These are phyloP conservation scores for Zaprionus kolodkinae DNA, from an alignment of 1,140 invertebrate genomes.

Conservation along the genomic window DNA sequence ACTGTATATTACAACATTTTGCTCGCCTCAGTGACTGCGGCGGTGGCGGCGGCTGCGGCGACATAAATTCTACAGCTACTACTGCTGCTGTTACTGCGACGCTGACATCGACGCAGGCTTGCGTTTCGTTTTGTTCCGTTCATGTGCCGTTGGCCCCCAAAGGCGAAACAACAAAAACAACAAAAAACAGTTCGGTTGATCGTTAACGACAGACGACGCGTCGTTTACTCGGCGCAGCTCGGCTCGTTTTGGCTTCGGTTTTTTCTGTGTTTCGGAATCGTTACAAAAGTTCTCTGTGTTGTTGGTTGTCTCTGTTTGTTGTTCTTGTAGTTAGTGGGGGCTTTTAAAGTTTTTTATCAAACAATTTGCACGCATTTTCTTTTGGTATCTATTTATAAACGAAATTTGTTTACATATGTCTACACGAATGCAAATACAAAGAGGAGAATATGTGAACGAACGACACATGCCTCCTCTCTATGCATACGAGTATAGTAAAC, in stretches of 20 bases:
- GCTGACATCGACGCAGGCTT: slow-evolving; percentile 41
- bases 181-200: slow-evolving; percentile 33
- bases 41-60: slow-evolving; percentile 45
- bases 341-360: slow-evolving; percentile 35
- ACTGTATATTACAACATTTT: slow-evolving; percentile 67
- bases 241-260: slow-evolving; percentile 23
- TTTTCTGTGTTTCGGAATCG: not conserved
- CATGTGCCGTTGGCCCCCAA: slow-evolving; percentile 72
- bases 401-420: slow-evolving; percentile 18
- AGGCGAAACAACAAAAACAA: slow-evolving; percentile 47
- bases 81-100: slow-evolving; percentile 20
- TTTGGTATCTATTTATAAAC: slow-evolving; percentile 32
- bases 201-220: slow-evolving; percentile 34
- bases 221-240: slow-evolving; percentile 30
- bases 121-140: slow-evolving; percentile 46
- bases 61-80: slow-evolving; percentile 75
- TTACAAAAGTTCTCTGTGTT: slow-evolving; percentile 22
- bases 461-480: not conserved
- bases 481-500: not conserved
- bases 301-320: slow-evolving; percentile 3
- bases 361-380: slow-evolving; percentile 42
- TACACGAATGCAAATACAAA: slow-evolving; percentile 6
- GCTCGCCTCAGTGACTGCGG: slow-evolving; percentile 46
- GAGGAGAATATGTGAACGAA: not conserved
- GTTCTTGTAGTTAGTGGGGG: slow-evolving; percentile 6